Percentiles rank a stretch among this genome's conserved stretches.
These are phyloP conservation scores for Cabera pusaria DNA, from an alignment of 2,888 invertebrate genomes.

Conservation along the genomic window DNA sequence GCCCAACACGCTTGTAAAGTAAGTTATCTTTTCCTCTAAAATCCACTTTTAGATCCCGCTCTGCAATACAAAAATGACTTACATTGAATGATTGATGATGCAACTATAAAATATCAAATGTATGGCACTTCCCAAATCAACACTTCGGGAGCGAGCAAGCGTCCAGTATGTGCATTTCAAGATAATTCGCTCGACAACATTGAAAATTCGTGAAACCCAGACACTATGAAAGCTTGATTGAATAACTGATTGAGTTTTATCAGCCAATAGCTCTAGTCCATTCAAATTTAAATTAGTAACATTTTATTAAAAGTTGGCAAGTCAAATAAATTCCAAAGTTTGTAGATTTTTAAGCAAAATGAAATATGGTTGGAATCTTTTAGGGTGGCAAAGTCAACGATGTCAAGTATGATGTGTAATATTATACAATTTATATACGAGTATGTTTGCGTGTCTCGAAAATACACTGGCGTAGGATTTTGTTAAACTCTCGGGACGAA, in stretches of 20 bases:
- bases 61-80: too few species aligned
- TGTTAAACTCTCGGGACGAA: background rate
- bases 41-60: too few species aligned
- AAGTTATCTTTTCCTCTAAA: too few species aligned
- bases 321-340: too few species aligned
- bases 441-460: slow-evolving; percentile 3
- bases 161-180: too few species aligned
- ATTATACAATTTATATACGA: background rate
- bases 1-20: too few species aligned
- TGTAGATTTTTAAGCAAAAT: background rate
- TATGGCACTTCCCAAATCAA: too few species aligned
- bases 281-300: too few species aligned
- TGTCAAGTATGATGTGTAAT: background rate
- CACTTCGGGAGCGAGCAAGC: too few species aligned
- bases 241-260: slow-evolving; percentile 16
- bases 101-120: too few species aligned
- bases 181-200: background rate
- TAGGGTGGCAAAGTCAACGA: background rate
- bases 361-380: background rate
- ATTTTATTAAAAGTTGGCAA: too few species aligned
- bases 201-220: slow-evolving; percentile 7
- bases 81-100: too few species aligned
- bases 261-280: slow-evolving; percentile 5
- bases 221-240: slow-evolving; percentile 8
- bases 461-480: slow-evolving; percentile 8